phyloP scores from a whole-genome alignment of 1,140 invertebrate genomes.

The Xylocopa sonorina region DNA sequence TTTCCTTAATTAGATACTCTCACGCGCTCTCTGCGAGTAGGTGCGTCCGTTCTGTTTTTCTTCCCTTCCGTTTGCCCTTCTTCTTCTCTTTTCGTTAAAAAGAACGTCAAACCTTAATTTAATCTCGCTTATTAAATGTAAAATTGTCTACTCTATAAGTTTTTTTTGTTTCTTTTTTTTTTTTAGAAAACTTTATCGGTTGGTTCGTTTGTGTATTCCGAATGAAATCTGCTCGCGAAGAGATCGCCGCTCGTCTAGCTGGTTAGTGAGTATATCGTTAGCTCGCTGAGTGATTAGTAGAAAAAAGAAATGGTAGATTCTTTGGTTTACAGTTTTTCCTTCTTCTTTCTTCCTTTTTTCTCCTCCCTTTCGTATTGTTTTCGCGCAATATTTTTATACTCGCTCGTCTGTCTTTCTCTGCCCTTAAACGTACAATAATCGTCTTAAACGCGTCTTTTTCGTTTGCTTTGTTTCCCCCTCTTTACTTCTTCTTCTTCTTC shows the following conservation, averaged over 20 bases:
- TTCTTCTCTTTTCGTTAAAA: slow-evolving; percentile 24
- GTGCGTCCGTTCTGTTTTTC: slow-evolving; percentile 19
- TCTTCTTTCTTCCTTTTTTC: slow-evolving; percentile 38
- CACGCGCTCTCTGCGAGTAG: slow-evolving; percentile 3
- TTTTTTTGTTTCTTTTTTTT: not conserved
- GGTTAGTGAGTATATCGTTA: slow-evolving; percentile 65
- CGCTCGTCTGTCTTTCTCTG: slow-evolving; percentile 17
- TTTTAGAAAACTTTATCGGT: slow-evolving; percentile 42
- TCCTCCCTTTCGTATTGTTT: slow-evolving; percentile 53
- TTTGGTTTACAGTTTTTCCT: slow-evolving; percentile 79
- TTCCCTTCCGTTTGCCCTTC: slow-evolving; percentile 7
- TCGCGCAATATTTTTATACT: slow-evolving; percentile 32
- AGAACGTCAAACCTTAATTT: slow-evolving; percentile 35
- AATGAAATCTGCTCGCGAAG: slow-evolving; percentile 58
- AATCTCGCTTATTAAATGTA: slow-evolving; percentile 46
- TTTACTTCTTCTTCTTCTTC: slow-evolving; percentile 51
- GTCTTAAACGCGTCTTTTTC: slow-evolving; percentile 27
- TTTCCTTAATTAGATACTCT: slow-evolving; percentile 29
- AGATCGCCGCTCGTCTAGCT: slow-evolving; percentile 62
- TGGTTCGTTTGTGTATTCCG: not conserved
- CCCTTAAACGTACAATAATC: slow-evolving; percentile 29
- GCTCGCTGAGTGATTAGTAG: slow-evolving; percentile 76
- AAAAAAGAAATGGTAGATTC: slow-evolving; percentile 81
- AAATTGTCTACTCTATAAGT: slow-evolving; percentile 15
- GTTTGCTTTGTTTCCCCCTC: slow-evolving; percentile 40